Evolutionary conservation across 2,797 vertebrate genomes (phyloP).

Genomic region (Acanthurus tractus): DNA sequence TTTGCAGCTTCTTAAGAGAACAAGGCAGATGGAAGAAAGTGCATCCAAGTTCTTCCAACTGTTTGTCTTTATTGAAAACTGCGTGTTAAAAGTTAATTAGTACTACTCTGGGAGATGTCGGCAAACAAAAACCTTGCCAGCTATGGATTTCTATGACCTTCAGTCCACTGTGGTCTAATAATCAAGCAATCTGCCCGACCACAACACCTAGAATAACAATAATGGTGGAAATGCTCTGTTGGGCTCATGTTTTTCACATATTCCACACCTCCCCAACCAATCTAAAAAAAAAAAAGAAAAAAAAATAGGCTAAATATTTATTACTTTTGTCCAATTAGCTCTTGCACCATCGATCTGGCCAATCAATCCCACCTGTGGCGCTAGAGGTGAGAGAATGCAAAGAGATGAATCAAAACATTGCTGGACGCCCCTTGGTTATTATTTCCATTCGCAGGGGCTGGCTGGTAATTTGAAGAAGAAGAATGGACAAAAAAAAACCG

Average conservation of each 20-base stretch:
- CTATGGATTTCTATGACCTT: slow-evolving; percentile 73
- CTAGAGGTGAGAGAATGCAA: slow-evolving; percentile 36
- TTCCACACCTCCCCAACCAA: not conserved
- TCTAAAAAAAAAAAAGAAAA: not conserved
- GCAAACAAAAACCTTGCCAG: slow-evolving; percentile 52
- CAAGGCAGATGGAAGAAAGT: not conserved
- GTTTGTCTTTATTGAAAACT: slow-evolving; percentile 41
- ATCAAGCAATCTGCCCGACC: slow-evolving; percentile 54
- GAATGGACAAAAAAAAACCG: slow-evolving; percentile 17
- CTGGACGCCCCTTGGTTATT: slow-evolving; percentile 50
- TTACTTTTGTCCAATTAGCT: slow-evolving; percentile 77
- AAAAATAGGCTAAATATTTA: slow-evolving; percentile 74
- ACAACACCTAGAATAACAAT: slow-evolving; percentile 53
- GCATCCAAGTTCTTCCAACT: slow-evolving; percentile 4
- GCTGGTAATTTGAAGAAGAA: slow-evolving; percentile 61
- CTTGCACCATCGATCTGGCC: slow-evolving; percentile 54
- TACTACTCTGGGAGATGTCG: slow-evolving; percentile 16
- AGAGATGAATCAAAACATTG: slow-evolving; percentile 65
- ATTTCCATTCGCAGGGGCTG: slow-evolving; percentile 52
- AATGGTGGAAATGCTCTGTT: slow-evolving; percentile 51
- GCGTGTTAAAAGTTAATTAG: slow-evolving; percentile 55
- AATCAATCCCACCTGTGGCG: slow-evolving; percentile 71
- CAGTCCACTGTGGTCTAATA: slow-evolving; percentile 50
- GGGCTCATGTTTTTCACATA: slow-evolving; percentile 23
- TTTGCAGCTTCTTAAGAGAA: slow-evolving; percentile 1